These are phyloP conservation scores for Rhynchotus rufescens DNA, from an alignment of 2,797 vertebrate species.

Conservation along the genomic window DNA sequence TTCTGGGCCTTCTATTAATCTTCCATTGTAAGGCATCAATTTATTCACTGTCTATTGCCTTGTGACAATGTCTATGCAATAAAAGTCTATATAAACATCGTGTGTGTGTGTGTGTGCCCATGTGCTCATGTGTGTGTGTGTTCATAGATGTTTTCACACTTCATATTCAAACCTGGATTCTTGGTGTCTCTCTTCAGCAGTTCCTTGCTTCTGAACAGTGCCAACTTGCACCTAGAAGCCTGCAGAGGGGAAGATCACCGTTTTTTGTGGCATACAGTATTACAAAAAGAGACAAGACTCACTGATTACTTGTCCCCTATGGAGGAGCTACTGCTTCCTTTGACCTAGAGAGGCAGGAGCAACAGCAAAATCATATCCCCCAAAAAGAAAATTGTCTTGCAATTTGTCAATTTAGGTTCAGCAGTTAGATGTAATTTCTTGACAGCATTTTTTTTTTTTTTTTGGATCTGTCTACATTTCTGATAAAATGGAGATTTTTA, in stretches of 20 bases:
- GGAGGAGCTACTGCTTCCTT: neutral
- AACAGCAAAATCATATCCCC: neutral
- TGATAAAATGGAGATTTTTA: neutral
- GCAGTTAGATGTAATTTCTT: neutral
- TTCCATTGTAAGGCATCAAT: neutral
- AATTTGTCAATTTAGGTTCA: neutral
- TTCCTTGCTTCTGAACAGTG: neutral
- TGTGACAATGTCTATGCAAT: neutral
- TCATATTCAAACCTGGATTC: neutral
- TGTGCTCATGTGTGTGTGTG: neutral
- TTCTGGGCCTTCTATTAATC: neutral
- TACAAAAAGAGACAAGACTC: neutral
- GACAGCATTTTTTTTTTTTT: neutral
- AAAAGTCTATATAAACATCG: neutral
- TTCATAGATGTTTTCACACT: neutral
- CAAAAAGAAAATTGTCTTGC: neutral
- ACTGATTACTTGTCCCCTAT: neutral
- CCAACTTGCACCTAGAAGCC: constrained; percentile 7
- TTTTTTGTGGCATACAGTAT: neutral
- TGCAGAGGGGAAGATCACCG: neutral
- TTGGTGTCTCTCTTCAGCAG: neutral
- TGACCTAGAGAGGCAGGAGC: neutral
- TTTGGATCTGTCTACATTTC: neutral
- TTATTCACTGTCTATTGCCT: neutral
- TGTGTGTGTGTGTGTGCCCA: neutral